Conservation (phyloP, 2,888 invertebrate genomes). For the Drosophila nigricruria region DNA sequence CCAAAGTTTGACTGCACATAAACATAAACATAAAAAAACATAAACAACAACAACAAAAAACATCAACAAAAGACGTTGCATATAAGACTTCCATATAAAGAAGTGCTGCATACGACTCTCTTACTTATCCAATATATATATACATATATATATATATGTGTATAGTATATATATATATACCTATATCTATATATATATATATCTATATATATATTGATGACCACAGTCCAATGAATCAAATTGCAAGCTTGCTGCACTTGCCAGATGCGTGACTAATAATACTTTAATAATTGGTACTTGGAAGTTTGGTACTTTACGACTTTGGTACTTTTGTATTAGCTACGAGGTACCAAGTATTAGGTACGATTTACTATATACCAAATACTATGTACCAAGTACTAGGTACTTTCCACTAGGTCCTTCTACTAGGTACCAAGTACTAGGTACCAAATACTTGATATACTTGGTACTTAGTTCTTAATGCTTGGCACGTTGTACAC, state of each 20-base stretch:
- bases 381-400: neutral
- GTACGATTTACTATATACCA: neutral
- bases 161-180: neutral
- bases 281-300: neutral
- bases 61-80: constrained; percentile 33
- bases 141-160: constrained; percentile 3
- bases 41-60: neutral
- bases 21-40: neutral
- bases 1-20: constrained; percentile 40
- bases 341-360: neutral
- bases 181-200: neutral
- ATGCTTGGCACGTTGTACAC: neutral
- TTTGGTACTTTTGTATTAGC: neutral
- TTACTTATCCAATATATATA: constrained; percentile 1
- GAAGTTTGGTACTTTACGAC: neutral
- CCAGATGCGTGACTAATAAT: constrained; percentile 21
- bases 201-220: neutral
- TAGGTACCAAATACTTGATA: neutral
- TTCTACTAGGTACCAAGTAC: too few species aligned
- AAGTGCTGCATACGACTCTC: constrained; percentile 47
- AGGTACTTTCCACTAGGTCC: neutral
- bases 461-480: neutral
- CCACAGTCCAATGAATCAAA: constrained; percentile 19
- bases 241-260: constrained; percentile 52
- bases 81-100: constrained; percentile 69